phyloP scores from a whole-genome alignment of 1,140 invertebrate species.

The Polypedilum pembai region DNA sequence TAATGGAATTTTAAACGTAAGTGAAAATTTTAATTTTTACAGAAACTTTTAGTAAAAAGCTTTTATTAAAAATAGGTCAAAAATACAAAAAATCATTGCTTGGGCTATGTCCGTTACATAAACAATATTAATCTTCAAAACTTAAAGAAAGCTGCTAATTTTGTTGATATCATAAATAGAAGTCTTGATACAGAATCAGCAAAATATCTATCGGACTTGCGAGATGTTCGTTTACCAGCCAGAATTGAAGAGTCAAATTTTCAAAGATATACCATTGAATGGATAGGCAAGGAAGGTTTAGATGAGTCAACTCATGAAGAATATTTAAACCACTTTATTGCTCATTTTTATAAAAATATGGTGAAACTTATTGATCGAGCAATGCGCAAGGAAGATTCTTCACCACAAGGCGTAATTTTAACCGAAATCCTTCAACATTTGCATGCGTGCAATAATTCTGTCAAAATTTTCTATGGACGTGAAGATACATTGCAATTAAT shows the following conservation, averaged over 20 bases:
- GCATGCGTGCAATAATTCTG: conserved; percentile 94
- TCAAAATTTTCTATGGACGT: conserved; percentile 89
- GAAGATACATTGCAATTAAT: conserved; percentile 79
- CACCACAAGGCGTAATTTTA: conserved; percentile 86
- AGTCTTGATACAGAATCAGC: conserved; percentile 90
- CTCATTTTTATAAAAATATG: conserved; percentile 91
- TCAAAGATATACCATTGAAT: conserved; percentile 92
- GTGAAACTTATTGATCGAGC: conserved; percentile 86
- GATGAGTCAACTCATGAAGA: conserved; percentile 88
- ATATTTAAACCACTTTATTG: conserved; percentile 91
- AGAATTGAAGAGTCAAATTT: conserved; percentile 84
- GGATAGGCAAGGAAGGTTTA: conserved; percentile 91
- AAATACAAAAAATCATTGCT: conserved; percentile 91
- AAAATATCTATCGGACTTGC: conserved; percentile 77
- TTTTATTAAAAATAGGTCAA: conserved; percentile 42
- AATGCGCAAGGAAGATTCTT: conserved; percentile 92
- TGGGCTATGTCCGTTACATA: conserved; percentile 94
- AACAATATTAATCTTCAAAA: conserved; percentile 97
- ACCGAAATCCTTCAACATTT: conserved; percentile 95
- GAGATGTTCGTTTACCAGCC: conserved; percentile 77
- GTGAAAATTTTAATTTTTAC: too few relatives aligned
- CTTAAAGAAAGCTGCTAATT: conserved; percentile 85
- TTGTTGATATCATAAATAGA: conserved; percentile 89
- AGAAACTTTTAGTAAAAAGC: too few relatives aligned
- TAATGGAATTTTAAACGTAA: conserved; percentile 84